Evolutionary conservation across 2,888 invertebrate genomes (phyloP), one percentile per base, ranked within the genome.

Genomic region (Pollenia angustigena): DNA sequence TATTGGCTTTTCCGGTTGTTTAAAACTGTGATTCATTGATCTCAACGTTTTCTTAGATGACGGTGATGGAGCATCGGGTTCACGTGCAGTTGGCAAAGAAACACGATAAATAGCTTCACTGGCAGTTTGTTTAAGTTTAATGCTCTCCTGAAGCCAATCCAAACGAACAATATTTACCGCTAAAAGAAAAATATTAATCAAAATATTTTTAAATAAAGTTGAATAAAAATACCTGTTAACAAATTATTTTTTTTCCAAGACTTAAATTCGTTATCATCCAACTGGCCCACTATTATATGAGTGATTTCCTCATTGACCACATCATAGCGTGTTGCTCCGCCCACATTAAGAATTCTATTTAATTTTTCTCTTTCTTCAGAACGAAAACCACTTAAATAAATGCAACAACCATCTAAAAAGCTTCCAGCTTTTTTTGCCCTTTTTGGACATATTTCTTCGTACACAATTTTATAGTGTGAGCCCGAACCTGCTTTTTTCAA

Each of bases 381-480:
- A n/a, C 93, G 93, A 90, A 97, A 96, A 8, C 97, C 97, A 88
- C 95, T 94, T 50, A 97, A 90, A 90, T 95, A 96, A 58, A 97
- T 94, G 93, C 96, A 97, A 91, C 97, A 98, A 69, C 98, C 98
- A 94, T 98, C 98, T 80, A 98, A 95, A 91, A 98, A 98, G 84
- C 95, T 94, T 48, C 97, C 98, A 87, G 96, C 96, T 91, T 95
- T 95, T 91, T 96, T 96, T 1, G 96, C 95, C 82, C 94, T 94
- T 79, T 95, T 95, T 88, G 97, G 94, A 89, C 96, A 96, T 58
- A 96, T 93, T 78, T 93, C 92, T 58, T 90, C 89, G 50, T 90
- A 89, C 0, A 90, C 88, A 46, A 90, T 72, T n/a, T 88, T 86
- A 72, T 91, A 88, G 82, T 71, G 76, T 16, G 85, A 71, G 1